Base-by-base conservation (phyloP, 2,113 vertebrate species). In the Bungarus multicinctus region DNA sequence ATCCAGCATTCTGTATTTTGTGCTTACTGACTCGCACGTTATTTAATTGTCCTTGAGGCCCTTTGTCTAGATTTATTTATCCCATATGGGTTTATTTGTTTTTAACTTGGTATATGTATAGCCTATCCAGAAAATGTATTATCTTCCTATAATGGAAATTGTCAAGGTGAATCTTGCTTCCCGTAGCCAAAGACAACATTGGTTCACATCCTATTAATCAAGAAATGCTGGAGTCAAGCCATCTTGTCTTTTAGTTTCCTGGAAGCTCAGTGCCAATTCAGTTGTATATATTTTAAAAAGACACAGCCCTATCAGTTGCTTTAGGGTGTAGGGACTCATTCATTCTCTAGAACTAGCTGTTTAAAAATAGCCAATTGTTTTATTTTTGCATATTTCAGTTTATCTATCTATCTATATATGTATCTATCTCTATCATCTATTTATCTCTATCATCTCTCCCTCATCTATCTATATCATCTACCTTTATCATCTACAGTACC, bases 161-260 rank as follows among this genome's bases (percentile, higher is more conserved):
- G 96, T 96, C 96, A 97, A 94, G 95, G 96, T 95, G 92, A 93
- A 85, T 85, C 96, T 90, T 88, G 45, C 95, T 96, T 95, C 96
- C 94, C 81, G 39, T 93, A 85, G 94, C 96, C 96, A 95, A 96
- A 95, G 94, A 94, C 95, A 93, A 95, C 96, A 96, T 95, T 93
- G 95, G 93, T 95, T 96, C 91, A 0, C 91, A 94, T 96, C 95
- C 94, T 92, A 94, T 95, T 96, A 96, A 97, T 97, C 94, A 96
- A 94, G 93, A 55, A 45, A 69, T 53, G n/a, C 57, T 93, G 85
- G 90, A 96, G 92, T 89, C 90, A 93, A 93, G 96, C 93, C 0
- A 0, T 90, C 74, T 92, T 94, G 93, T 94, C 95, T 97, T 96
- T 97, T 95, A 96, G 89, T 95, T 97, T 93, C 94, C 93, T 94